Base-by-base conservation (phyloP, 1,140 invertebrate species). In the Pseudomyrmex dendroicus region DNA sequence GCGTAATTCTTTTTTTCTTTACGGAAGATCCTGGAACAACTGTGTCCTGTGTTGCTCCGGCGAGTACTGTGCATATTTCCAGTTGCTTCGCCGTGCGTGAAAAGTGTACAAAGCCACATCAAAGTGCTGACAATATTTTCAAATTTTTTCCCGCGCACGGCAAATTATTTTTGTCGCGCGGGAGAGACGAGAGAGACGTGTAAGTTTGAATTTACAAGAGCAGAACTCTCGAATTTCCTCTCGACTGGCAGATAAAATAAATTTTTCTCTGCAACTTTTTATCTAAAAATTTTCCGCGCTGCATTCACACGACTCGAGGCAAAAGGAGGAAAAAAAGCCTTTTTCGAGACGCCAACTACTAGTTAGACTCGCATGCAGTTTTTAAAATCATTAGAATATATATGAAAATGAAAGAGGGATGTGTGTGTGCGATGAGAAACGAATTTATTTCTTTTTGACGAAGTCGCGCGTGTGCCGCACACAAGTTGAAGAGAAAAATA, bases 341-440 rank as follows among this genome's bases (percentile, higher is more conserved):
- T 46, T 72, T 80, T 80, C 20, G n/a, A 70, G 66, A 61, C 66
- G 22, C n/a, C 25, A 9, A 50, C 48, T 10, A 52, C 59, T 46
- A 17, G 15, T 20, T 70, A 1, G 44, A 61, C 66, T 72, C 44
- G 52, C 15, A 8, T 54, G 52, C 44, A 48, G 44, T 80, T 80
- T 72, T 70, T 70, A 59, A 80, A 59, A 57, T 70, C 44, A 54
- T 50, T 35, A 46, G 12, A 70, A 72, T 72, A 72, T 80, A 72
- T 72, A 72, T 80, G 54, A 44, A 80, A 72, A 80, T 59, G 54
- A 77, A 5, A 46, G 13, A 8, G 20, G 15, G 17, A 17, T 35
- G 35, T 35, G 35, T 35, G 35, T 35, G 35, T 35, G 35, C 35
- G 35, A 35, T 35, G 35, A 35, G 35, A 72, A 80, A 10, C 2